Base-by-base conservation (phyloP, 64 coral and sea anemone genomes). In the Astreopora myriophthalma region DNA sequence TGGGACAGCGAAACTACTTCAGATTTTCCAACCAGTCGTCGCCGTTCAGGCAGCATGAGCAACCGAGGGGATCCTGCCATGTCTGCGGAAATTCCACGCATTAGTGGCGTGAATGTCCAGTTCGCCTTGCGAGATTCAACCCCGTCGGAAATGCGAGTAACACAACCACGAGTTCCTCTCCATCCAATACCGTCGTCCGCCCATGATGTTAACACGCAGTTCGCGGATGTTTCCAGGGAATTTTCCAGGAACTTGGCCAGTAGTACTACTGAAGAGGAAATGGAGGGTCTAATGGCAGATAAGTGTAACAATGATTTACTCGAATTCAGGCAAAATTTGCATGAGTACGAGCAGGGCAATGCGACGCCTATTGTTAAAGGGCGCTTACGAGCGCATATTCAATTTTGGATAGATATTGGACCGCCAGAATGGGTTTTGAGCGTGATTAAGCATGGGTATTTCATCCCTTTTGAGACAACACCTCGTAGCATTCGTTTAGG, bases 41-140 rank as follows among this genome's bases (percentile, higher is more conserved):
- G n/a, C n/a, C n/a, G n/a, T n/a, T n/a, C n/a, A n/a, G n/a, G n/a
- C 46, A 57, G 35, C 25, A 48, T 3, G n/a, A 38, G 1, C 34
- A 22, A 22, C 63, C 31, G 6, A 28, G 32, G 33, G 63, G 57
- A 20, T 1, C 63, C 84, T 87, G 84, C 34, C 84, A 39, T 19
- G 75, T 74, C 86, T 89, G 86, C 32, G 68, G 35, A 34, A 35
- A 36, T 23, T 10, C 48, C 2, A 68, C 36, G 44, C 85, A 88
- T 70, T 88, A 68, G 85, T 88, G 85, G 85, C 66, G 85, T 28
- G 69, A 88, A 71, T n/a, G n/a, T n/a, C n/a, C n/a, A n/a, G n/a
- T 88, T 64, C 42, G 64, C 85, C 37, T 37, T 88, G n/a, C n/a
- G n/a, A n/a, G n/a, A n/a, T n/a, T n/a, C n/a, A n/a, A n/a, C n/a